A percentile compares a stretch with the other conserved stretches of the same genome.
Evolutionary conservation across 2,113 vertebrate species (phyloP).

Genomic region (Callorhinus ursinus): DNA sequence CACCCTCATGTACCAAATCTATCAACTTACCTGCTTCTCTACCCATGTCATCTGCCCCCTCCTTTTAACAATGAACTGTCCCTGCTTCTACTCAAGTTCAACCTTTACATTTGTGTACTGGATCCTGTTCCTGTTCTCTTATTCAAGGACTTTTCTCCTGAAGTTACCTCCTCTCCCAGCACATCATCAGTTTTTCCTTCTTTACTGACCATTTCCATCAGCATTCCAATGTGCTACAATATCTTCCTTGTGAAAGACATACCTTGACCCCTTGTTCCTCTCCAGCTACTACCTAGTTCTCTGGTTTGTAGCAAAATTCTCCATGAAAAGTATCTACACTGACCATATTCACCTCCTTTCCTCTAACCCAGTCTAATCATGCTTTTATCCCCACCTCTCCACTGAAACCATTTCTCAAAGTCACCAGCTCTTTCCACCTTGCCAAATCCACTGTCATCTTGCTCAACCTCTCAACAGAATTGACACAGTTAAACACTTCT

Average conservation of each 20-base stretch:
- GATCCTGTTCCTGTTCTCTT: background rate
- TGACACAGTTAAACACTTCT: background rate
- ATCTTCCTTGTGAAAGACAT: background rate
- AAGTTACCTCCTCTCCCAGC: background rate
- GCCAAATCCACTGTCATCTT: constrained; percentile 14
- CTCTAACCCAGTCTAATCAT: background rate
- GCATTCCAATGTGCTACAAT: background rate
- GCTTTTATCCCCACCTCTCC: background rate
- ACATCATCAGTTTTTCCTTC: constrained; percentile 27
- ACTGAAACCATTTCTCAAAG: constrained; percentile 21
- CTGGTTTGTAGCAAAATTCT: background rate
- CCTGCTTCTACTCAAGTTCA: background rate
- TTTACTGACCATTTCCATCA: background rate
- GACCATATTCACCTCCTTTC: background rate
- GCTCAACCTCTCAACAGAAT: background rate
- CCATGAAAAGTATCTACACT: background rate
- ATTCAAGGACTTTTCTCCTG: constrained; percentile 30
- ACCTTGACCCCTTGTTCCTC: background rate
- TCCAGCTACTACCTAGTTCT: constrained; percentile 6
- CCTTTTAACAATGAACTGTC: background rate
- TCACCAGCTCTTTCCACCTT: constrained; percentile 6
- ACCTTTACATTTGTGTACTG: background rate
- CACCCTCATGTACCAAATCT: background rate
- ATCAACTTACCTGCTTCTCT: background rate
- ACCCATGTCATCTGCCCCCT: background rate